phyloP scores from a whole-genome alignment of 2,797 vertebrate species.

The Ara ararauna region DNA sequence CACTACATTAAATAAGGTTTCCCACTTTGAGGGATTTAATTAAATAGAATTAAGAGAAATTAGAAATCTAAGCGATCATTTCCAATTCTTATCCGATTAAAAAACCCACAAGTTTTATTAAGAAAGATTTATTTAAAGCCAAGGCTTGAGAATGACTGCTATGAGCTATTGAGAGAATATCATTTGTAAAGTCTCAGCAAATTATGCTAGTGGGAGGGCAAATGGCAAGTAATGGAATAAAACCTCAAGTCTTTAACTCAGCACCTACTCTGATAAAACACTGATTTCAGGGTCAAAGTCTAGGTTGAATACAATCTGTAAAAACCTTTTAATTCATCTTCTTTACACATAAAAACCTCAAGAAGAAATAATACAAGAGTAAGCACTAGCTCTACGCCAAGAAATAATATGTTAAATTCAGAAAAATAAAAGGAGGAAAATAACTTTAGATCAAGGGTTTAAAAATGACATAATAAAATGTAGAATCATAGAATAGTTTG shows the following conservation, averaged over 20 bases:
- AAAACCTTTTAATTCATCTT: neutral
- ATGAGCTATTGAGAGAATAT: conserved; percentile 69
- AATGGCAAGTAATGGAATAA: conserved; percentile 50
- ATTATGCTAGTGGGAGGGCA: conserved; percentile 69
- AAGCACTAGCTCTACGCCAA: conserved; percentile 34
- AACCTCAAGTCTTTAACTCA: conserved; percentile 41
- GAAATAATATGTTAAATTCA: neutral
- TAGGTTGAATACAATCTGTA: neutral
- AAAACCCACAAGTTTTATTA: conserved; percentile 69
- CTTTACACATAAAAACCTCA: conserved; percentile 3
- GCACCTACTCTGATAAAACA: conserved; percentile 24
- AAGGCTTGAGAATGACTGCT: conserved; percentile 61
- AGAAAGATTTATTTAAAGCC: conserved; percentile 73
- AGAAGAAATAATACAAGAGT: conserved; percentile 6
- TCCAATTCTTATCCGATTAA: conserved; percentile 73
- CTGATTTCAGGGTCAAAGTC: neutral
- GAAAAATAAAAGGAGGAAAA: neutral
- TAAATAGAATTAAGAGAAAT: conserved; percentile 76
- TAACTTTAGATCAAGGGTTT: neutral
- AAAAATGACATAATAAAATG: conserved; percentile 23
- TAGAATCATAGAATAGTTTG: neutral
- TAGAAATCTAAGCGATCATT: conserved; percentile 71
- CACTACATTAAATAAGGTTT: conserved; percentile 74
- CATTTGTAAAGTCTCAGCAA: conserved; percentile 68
- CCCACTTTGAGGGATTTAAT: conserved; percentile 70